These are phyloP conservation scores for Laticauda laticaudata DNA, from an alignment of 2,113 vertebrate species.

Conservation along the genomic window DNA sequence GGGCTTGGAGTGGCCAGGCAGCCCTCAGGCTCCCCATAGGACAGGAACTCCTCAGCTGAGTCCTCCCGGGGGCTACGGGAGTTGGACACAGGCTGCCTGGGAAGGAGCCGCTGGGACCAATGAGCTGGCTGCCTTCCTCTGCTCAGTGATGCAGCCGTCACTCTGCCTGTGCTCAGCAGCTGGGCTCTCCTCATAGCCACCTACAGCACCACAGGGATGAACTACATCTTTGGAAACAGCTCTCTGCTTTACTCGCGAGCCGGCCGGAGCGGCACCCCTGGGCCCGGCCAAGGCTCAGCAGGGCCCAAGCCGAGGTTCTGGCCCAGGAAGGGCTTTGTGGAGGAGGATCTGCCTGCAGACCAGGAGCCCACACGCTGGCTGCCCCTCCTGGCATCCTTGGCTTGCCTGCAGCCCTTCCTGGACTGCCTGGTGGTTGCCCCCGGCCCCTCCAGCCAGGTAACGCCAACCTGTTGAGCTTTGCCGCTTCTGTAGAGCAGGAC, in stretches of 20 bases:
- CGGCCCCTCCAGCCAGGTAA: not conserved
- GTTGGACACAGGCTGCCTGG: not conserved
- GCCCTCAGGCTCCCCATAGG: not conserved
- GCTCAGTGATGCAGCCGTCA: not conserved
- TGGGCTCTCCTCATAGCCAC: not conserved
- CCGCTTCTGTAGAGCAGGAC: not conserved
- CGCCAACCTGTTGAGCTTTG: not conserved
- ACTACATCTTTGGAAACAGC: not conserved
- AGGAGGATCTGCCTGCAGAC: not conserved
- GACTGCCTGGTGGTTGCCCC: not conserved
- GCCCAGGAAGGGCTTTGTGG: not conserved
- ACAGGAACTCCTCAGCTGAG: too few relatives aligned
- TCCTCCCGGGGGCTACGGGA: not conserved
- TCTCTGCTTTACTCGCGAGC: not conserved
- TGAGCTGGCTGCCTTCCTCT: not conserved
- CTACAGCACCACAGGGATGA: not conserved
- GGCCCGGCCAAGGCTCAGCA: not conserved
- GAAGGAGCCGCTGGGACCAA: not conserved
- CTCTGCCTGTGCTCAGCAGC: not conserved
- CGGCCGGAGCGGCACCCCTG: not conserved
- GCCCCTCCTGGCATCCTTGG: not conserved
- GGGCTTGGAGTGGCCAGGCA: not conserved
- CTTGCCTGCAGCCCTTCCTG: not conserved
- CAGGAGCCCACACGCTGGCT: not conserved
- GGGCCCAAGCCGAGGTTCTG: not conserved